These are phyloP conservation scores for Actias luna DNA, from an alignment of 2,888 invertebrate species.

Conservation along the genomic window DNA sequence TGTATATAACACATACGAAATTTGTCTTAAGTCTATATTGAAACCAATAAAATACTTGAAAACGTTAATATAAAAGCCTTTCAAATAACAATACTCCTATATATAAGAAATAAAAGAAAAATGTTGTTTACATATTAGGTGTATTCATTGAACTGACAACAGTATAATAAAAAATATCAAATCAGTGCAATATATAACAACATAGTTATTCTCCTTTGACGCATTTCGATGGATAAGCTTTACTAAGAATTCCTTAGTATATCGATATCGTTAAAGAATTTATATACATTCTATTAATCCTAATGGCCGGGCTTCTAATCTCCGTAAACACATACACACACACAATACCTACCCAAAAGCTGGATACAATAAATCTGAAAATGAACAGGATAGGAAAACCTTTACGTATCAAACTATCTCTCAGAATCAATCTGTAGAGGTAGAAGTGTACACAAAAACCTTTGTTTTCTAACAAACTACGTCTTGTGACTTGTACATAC, in stretches of 20 bases:
- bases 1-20: too few relatives aligned
- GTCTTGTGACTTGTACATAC: background rate
- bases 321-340: background rate
- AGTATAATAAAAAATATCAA: background rate
- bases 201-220: background rate
- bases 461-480: background rate
- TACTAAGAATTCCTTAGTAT: background rate
- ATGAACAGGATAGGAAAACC: background rate
- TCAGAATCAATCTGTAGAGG: background rate
- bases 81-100: too few relatives aligned
- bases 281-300: background rate
- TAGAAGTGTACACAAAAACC: background rate
- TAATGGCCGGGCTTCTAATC: background rate
- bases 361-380: background rate
- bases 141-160: background rate
- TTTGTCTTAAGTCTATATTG: too few relatives aligned
- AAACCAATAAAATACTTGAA: too few relatives aligned
- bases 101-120: too few relatives aligned
- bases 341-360: background rate
- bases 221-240: background rate
- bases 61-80: too few relatives aligned
- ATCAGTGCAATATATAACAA: background rate
- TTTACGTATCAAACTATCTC: background rate
- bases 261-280: background rate
- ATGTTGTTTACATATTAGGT: background rate